phyloP scores from a whole-genome alignment of 2,888 invertebrate genomes.

The Periphyllus acericola region DNA sequence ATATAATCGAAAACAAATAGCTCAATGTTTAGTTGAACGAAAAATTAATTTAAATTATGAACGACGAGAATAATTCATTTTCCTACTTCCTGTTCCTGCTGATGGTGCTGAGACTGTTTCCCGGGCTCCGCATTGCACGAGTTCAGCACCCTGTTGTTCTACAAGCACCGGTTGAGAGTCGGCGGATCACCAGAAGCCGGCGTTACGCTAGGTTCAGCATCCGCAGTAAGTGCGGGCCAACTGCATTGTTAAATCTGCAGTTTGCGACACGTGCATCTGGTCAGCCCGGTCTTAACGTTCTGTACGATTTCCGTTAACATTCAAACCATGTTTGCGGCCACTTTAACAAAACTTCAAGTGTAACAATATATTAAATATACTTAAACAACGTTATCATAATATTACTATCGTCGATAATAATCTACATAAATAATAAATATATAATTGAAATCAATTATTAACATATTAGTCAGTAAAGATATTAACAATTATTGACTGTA shows the following conservation, averaged over 20 bases:
- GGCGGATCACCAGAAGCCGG: background rate
- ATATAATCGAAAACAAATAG: background rate
- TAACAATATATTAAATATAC: too few species aligned
- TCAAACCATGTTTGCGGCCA: background rate
- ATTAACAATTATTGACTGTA: too few species aligned
- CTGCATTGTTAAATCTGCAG: background rate
- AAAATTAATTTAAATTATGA: background rate
- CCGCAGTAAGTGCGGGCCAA: background rate
- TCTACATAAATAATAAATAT: too few species aligned
- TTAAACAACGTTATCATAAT: too few species aligned
- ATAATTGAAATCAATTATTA: too few species aligned
- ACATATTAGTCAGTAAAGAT: too few species aligned
- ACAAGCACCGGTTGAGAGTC: background rate
- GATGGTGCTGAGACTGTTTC: background rate
- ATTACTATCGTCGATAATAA: too few species aligned
- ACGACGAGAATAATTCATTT: background rate
- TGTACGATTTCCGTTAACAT: background rate
- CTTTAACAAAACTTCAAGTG: too few species aligned
- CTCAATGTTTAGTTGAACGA: background rate
- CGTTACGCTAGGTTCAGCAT: too few species aligned
- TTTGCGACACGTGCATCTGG: background rate
- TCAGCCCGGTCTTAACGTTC: background rate
- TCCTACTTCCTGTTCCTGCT: background rate
- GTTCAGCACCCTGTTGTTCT: background rate
- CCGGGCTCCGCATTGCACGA: background rate